Percentiles rank a stretch among this genome's conserved stretches.
Conservation (phyloP, 2,888 invertebrate species). For the Tachina grossa region DNA sequence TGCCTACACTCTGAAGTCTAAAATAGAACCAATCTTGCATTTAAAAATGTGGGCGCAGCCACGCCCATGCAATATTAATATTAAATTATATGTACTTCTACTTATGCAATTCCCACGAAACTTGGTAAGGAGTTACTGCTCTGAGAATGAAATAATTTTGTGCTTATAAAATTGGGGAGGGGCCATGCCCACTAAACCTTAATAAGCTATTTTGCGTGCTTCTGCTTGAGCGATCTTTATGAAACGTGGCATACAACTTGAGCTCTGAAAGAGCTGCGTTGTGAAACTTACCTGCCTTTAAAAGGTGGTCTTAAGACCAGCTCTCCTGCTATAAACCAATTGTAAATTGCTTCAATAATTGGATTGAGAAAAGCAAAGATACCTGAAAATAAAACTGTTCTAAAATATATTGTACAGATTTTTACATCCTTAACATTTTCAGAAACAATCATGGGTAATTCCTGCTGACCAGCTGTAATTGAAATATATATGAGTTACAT, state of each 20-base stretch:
- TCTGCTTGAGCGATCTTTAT: too few relatives aligned
- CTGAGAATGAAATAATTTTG: too few relatives aligned
- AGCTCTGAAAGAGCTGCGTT: background rate
- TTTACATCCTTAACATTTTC: slow-evolving; percentile 46
- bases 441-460: slow-evolving; percentile 28
- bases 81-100: too few relatives aligned
- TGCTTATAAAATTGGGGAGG: background rate
- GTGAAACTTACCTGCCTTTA: slow-evolving; percentile 53
- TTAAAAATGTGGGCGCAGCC: too few relatives aligned
- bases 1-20: too few relatives aligned
- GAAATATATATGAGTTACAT: background rate
- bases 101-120: too few relatives aligned
- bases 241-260: too few relatives aligned
- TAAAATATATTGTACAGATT: slow-evolving; percentile 48
- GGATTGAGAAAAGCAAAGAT: slow-evolving; percentile 39
- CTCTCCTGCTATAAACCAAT: background rate
- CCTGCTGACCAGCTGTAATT: slow-evolving; percentile 22
- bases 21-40: too few relatives aligned
- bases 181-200: too few relatives aligned
- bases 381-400: slow-evolving; percentile 16
- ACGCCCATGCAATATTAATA: too few relatives aligned
- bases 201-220: too few relatives aligned
- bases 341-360: slow-evolving; percentile 20
- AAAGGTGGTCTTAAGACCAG: slow-evolving; percentile 45
- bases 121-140: too few relatives aligned